Base-by-base conservation (phyloP, 1,140 invertebrate species). In the Dendroctonus ponderosae region DNA sequence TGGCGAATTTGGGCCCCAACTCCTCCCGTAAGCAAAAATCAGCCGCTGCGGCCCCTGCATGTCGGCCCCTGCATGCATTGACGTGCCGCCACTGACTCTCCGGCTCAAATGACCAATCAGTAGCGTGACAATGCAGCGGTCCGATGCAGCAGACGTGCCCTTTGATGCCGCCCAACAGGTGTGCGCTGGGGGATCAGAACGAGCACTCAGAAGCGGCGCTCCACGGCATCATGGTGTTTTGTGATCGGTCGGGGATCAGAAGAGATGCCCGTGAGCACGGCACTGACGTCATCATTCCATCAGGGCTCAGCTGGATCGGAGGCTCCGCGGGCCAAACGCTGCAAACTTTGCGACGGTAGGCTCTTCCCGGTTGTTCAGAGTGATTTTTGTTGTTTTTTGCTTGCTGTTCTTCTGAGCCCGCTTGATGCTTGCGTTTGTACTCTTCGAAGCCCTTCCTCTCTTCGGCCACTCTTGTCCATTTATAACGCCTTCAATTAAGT, bases 321-420 rank as follows among this genome's bases (percentile, higher is more conserved):
- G 73, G 76, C 76, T 75, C 78, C 78, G 65, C 74, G 77, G 72
- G 78, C 78, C 69, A 79, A 79, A 72, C 77, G 78, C 72, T 79
- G 78, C 76, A 79, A 78, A 68, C 75, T 77, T 67, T 79, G 78
- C 71, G 77, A 79, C 78, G 78, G 78, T 79, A 79, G 75, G 57
- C 11, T 15, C 15, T 26, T 26, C 26, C 26, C 53, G 38, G 40
- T 14, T 6, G 53, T 59, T 67, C 58, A 52, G 56, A 40, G 50
- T 53, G 44, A 46, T 38, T 56, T 43, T 14, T 15, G 53, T 40
- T 11, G 11, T 43, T 58, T 14, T 58, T n/a, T 59, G 43, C 37
- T 39, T 61, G 26, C 26, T 26, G 26, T 26, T 26, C 26, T 26
- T 26, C 26, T 26, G 26, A 1, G 26, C 26, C 26, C 26, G 26